Evolutionary conservation across 2,888 invertebrate species (phyloP).

Genomic region (Aspidapion aeneum): DNA sequence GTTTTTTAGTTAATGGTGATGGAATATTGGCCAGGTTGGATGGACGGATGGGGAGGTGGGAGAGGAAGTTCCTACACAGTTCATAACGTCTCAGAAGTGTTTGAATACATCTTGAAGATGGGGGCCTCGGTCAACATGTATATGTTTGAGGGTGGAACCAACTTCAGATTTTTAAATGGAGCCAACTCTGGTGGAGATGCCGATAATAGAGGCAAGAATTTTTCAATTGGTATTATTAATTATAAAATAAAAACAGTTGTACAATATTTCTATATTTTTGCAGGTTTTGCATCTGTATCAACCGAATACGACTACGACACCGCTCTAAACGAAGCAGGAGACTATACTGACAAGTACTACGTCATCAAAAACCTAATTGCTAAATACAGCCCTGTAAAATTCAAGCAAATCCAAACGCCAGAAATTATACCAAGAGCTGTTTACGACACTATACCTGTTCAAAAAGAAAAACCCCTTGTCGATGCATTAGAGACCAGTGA

Average conservation of each 20-base stretch:
- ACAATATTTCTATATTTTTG: not conserved
- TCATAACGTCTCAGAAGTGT: slow-evolving; percentile 30
- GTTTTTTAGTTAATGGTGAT: slow-evolving; percentile 49
- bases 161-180: slow-evolving; percentile 62
- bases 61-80: slow-evolving; percentile 39
- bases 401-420: slow-evolving; percentile 60
- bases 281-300: slow-evolving; percentile 43
- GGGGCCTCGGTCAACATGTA: slow-evolving; percentile 73
- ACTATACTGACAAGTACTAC: slow-evolving; percentile 74
- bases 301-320: slow-evolving; percentile 78
- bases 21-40: slow-evolving; percentile 63
- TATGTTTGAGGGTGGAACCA: slow-evolving; percentile 90
- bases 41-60: slow-evolving; percentile 54
- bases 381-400: slow-evolving; percentile 41
- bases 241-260: not conserved
- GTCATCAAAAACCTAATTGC: slow-evolving; percentile 55
- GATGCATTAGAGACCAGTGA: slow-evolving; percentile 29
- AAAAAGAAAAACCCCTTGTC: slow-evolving; percentile 28
- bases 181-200: slow-evolving; percentile 26
- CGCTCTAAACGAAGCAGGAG: slow-evolving; percentile 80
- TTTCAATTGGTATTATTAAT: not conserved
- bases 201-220: slow-evolving; percentile 18
- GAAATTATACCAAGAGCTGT: slow-evolving; percentile 66
- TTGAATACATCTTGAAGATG: slow-evolving; percentile 36
- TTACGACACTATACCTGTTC: slow-evolving; percentile 50